Evolutionary conservation across 2,113 vertebrate genomes (phyloP), one percentile per base, ranked within the genome.

Genomic region (Isichthys henryi): DNA sequence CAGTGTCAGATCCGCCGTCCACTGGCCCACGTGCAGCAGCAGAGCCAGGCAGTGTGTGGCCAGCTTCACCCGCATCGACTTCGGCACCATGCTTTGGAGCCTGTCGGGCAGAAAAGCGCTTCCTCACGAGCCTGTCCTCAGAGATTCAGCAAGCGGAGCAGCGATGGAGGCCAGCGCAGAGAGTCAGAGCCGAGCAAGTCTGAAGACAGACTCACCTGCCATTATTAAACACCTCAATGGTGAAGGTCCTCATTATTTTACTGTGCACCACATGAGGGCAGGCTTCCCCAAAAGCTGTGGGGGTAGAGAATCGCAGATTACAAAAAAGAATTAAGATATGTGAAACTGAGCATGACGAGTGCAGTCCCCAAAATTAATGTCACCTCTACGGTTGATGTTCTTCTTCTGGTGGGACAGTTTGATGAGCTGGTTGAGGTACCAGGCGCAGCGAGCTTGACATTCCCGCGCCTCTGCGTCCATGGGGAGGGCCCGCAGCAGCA

Each of bases 401-500:
- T 91, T 97, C 91, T 92, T 97, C 91, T 95, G 92, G 1, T 90
- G 92, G 31, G 94, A 94, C 90, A 98, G 93, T 92, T 93, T 97
- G 89, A 99, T 90, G 27, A 99, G 96, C 46, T 94, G 92, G 19
- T 96, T 95, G 77, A 99, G 93, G 90, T 97, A 99, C 96, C 96
- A 99, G 53, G 97, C 92, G 66, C 97, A 97, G 8, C 97, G 94
- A 0, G 95, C 94, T 49, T 93, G 95, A 89, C 90, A 95, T 84
- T 97, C 96, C 90, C 96, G 94, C 1, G 89, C 95, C 91, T 91
- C 94, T 23, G 92, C 93, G 1, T 90, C 90, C 17, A 82, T 15
- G 27, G 97, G 95, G 91, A 98, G 77, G 35, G 90, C 94, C 90
- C 96, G 96, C 90, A 99, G 56, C 3, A 96, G 95, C 92, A 94